Evolutionary conservation across 2,797 vertebrate genomes (phyloP), one percentile per base, ranked within the genome.

Genomic region (Prunella strophiata): DNA sequence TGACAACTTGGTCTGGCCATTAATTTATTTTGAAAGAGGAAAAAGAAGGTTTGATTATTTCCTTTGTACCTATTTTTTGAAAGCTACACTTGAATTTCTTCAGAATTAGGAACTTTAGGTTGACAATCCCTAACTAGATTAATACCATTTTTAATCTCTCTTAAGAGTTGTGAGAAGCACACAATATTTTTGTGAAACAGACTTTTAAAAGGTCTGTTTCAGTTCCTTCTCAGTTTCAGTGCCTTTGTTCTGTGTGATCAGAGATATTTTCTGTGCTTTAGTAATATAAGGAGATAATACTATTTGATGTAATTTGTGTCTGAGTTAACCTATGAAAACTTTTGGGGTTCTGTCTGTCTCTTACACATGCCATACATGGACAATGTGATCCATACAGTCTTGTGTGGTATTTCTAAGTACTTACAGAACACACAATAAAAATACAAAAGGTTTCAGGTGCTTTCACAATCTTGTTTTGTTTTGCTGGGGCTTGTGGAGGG

Each of bases 1-100:
- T 99, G 96, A 99, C 25, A 47, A 96, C 81, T 78, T 97, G 97
- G 95, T 96, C 97, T 62, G 55, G 26, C 12, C 65, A 19, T 47
- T 40, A 20, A 10, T 72, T 54, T 38, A 9, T 48, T 74, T 10
- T 36, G 13, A 36, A 72, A 27, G n/a, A 43, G 21, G 18, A 36
- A 18, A 70, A 90, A 50, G 23, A 10, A 66, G 2, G 4, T 78
- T 58, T 57, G 22, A 68, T 84, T 57, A 73, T 85, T 85, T 10
- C 45, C 27, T 79, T 70, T 89, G 34, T 34, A 34, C 18, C 32
- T n/a, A 21, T 5, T 74, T 58, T 34, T 59, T 80, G 32, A 89
- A 71, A 67, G 23, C 82, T 61, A 59, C 13, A 14, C 40, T 74
- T 80, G 32, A 70, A 63, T 84, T 82, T 78, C 48, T 70, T 84